These are phyloP conservation scores for Girardinus metallicus DNA, from an alignment of 2,797 vertebrate genomes.

Conservation along the genomic window DNA sequence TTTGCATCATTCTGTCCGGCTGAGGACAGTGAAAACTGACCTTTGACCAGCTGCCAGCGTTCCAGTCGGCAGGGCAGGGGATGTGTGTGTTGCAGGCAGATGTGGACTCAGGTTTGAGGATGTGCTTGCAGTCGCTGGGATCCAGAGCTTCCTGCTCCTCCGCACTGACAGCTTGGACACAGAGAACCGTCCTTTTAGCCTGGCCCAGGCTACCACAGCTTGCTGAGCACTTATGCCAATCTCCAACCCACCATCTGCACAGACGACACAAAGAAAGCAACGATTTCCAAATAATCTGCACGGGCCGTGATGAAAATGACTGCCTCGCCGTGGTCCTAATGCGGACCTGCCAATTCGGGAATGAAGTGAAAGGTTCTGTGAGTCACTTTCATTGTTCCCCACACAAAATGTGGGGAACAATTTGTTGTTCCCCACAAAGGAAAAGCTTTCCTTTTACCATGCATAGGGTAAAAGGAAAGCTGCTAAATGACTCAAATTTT, in stretches of 20 bases:
- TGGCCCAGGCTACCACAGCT: slow-evolving; percentile 84
- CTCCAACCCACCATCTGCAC: slow-evolving; percentile 92
- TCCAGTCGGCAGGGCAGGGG: slow-evolving; percentile 89
- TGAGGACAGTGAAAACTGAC: slow-evolving; percentile 71
- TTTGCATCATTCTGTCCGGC: slow-evolving; percentile 1
- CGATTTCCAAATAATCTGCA: slow-evolving; percentile 16
- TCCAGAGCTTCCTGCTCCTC: slow-evolving; percentile 89
- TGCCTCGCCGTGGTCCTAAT: neutral
- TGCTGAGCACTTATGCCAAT: slow-evolving; percentile 90
- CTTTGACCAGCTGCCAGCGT: slow-evolving; percentile 88
- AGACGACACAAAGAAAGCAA: slow-evolving; percentile 15
- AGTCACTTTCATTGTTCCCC: neutral
- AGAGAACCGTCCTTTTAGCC: slow-evolving; percentile 86
- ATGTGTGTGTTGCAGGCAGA: slow-evolving; percentile 82
- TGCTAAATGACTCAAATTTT: slow-evolving; percentile 4
- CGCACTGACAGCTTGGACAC: slow-evolving; percentile 86
- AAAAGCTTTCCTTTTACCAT: too few relatives aligned
- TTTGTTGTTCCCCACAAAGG: too few relatives aligned
- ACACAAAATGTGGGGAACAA: neutral
- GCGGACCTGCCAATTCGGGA: neutral
- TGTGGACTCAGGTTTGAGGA: slow-evolving; percentile 78
- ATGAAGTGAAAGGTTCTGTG: slow-evolving; percentile 1
- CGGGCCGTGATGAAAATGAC: slow-evolving; percentile 6
- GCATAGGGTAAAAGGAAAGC: neutral
- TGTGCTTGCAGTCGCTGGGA: slow-evolving; percentile 79